Evolutionary conservation across 2,797 vertebrate genomes (phyloP), one percentile per base, ranked within the genome.

Genomic region (Myiotriccus ornatus): DNA sequence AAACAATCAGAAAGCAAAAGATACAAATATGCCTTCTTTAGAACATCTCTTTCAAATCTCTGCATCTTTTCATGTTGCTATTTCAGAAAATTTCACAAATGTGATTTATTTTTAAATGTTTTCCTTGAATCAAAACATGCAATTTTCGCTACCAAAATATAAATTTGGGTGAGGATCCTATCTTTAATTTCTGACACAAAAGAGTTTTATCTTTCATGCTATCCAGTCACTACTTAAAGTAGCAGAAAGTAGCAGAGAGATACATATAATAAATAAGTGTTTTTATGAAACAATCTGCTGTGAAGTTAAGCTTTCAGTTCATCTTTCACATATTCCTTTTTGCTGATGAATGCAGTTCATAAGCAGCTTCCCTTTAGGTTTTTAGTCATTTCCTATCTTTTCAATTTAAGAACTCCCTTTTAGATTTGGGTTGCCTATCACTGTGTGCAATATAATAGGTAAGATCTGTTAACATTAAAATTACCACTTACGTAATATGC

Each of bases 11-110:
- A 35, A 55, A 71, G 47, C 20, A 92, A 57, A 73, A 55, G 34
- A 37, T 6, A 25, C 34, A 84, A 14, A 39, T 5, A 12, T 0
- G 0, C 2, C 14, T 28, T 20, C 14, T 69, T 87, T 35, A 28
- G 44, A 73, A 60, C 4, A 71, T 6, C 19, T 52, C 43, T 60
- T 71, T 23, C 41, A 87, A 37, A 53, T 46, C 15, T 41, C 50
- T n/a, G 34, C 6, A 62, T 32, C 24, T 91, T 74, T 35, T 35
- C 6, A 30, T 25, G 44, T 50, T 35, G 55, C 8, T 81, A 7
- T 56, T 78, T 43, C 57, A 71, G 44, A 47, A 83, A 85, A 57
- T 5, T 16, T 71, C 30, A 70, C 28, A 49, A 68, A 65, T 1
- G 8, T 35, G 3, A 21, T 15, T 21, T 34, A 19, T 27, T 79